A percentile compares a stretch with the other conserved stretches of the same genome.
Evolutionary conservation across 2,888 invertebrate genomes (phyloP).

Genomic region (Plagiodera versicolora): DNA sequence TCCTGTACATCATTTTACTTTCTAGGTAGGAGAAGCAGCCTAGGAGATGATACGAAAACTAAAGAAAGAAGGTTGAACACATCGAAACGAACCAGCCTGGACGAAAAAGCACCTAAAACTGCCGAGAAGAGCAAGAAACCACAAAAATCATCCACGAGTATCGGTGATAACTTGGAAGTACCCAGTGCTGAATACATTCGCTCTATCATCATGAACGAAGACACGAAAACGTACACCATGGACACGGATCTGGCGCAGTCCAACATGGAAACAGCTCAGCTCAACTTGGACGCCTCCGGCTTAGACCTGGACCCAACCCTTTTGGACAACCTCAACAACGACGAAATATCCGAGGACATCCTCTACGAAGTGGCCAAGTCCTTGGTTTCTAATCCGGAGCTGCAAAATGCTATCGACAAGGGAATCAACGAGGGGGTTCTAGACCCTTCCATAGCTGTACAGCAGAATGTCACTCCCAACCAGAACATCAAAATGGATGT

Average conservation of each 20-base stretch:
- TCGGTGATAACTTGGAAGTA: constrained; percentile 18
- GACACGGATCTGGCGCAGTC: constrained; percentile 25
- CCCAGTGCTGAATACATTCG: constrained; percentile 46
- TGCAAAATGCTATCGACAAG: constrained; percentile 74
- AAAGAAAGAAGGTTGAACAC: constrained; percentile 25
- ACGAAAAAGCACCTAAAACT: constrained; percentile 28
- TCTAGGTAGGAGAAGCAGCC: constrained; percentile 19
- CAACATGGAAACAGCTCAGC: constrained; percentile 42
- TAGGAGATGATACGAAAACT: constrained; percentile 15
- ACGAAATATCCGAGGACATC: constrained; percentile 71
- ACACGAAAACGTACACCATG: constrained; percentile 46
- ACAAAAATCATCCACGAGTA: constrained; percentile 8
- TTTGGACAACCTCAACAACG: constrained; percentile 63
- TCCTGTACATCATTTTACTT: no score
- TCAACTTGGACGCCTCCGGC: constrained; percentile 59
- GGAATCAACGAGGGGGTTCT: constrained; percentile 54
- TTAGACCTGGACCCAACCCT: constrained; percentile 64
- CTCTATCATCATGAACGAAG: constrained; percentile 49
- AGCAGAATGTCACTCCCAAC: constrained; percentile 19
- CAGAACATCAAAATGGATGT: constrained; percentile 16
- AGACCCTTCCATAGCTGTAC: constrained; percentile 38
- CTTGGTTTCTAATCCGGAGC: constrained; percentile 66
- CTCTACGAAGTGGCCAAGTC: constrained; percentile 72
- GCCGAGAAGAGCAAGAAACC: constrained; percentile 11
- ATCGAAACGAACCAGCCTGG: constrained; percentile 36